A percentile compares a stretch with the other conserved stretches of the same genome.
Conservation (phyloP, 2,888 invertebrate genomes). For the Rugalucina vietnamica region DNA sequence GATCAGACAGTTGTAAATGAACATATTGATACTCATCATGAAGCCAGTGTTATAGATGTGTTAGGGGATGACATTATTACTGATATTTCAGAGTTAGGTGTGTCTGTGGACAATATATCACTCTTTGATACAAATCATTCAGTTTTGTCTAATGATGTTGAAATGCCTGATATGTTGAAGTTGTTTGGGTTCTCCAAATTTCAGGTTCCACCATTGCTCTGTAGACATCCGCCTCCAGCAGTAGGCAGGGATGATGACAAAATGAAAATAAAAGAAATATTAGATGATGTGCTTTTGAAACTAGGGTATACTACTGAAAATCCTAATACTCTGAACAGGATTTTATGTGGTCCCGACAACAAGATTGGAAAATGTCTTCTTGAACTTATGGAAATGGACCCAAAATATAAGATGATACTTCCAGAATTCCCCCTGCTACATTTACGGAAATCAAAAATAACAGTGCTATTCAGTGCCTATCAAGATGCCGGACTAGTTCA, state of each 20-base stretch:
- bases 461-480: slow-evolving; percentile 24
- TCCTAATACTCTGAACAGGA: slow-evolving; percentile 12
- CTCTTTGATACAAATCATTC: neutral
- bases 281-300: slow-evolving; percentile 13
- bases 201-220: neutral
- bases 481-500: slow-evolving; percentile 16
- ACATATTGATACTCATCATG: neutral
- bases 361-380: slow-evolving; percentile 49
- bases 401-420: slow-evolving; percentile 32
- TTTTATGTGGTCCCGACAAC: slow-evolving; percentile 53
- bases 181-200: neutral
- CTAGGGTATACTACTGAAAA: neutral
- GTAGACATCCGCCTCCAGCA: neutral
- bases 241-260: neutral
- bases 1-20: neutral
- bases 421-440: slow-evolving; percentile 50
- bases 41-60: neutral
- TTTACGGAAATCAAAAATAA: slow-evolving; percentile 48
- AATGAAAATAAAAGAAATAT: neutral
- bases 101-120: neutral
- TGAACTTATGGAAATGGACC: slow-evolving; percentile 15
- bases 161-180: neutral
- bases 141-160: no score
- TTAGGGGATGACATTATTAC: neutral
- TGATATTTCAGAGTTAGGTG: neutral